Conservation (phyloP, 2,888 invertebrate species). For the Idaea aversata region DNA sequence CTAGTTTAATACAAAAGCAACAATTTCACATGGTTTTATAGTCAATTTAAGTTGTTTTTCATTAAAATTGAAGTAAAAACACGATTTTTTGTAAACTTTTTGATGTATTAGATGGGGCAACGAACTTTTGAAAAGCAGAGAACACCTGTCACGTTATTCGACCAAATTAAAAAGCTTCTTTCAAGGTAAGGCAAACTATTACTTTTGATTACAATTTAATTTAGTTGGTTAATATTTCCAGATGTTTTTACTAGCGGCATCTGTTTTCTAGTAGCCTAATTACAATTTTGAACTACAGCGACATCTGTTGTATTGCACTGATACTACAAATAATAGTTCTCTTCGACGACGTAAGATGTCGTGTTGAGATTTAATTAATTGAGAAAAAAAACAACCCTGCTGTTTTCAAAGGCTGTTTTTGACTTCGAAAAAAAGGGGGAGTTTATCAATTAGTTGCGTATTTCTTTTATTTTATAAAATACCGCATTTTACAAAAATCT, state of each 20-base stretch:
- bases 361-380: no score
- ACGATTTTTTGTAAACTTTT: constrained; percentile 23
- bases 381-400: no score
- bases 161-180: constrained; percentile 20
- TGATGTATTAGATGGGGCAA: constrained; percentile 5
- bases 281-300: neutral
- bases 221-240: constrained; percentile 5
- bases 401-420: no score
- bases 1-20: neutral
- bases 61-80: constrained; percentile 8
- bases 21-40: constrained; percentile 7
- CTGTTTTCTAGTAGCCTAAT: constrained; percentile 20
- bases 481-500: neutral
- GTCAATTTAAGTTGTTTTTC: constrained; percentile 3
- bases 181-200: neutral
- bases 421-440: neutral
- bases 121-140: constrained; percentile 19
- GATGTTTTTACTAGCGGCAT: constrained; percentile 14
- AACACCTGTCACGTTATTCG: constrained; percentile 43
- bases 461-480: no score
- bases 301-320: no score
- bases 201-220: constrained; percentile 6
- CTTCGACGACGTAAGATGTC: no score
- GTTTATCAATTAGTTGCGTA: no score
- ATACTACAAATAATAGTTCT: no score